Base-by-base conservation (phyloP, 2,113 vertebrate species). In the Lichenostomus cassidix region DNA sequence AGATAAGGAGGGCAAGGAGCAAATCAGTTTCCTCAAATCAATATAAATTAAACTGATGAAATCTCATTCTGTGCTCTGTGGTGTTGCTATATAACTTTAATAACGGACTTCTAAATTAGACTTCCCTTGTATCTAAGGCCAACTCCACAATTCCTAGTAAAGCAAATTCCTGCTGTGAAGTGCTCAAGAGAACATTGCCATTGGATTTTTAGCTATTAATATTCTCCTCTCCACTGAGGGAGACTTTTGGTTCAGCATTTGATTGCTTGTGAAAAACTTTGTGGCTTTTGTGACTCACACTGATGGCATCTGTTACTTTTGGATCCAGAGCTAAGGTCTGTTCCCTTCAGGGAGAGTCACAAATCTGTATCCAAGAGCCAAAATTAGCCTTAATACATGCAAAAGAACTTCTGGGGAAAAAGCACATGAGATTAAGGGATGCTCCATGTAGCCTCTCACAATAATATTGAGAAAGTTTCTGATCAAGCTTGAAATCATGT, bases 251-350 rank as follows among this genome's bases (percentile, higher is more conserved):
- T 71, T 92, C 69, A 78, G 76, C 14, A 7, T 62, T 77, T 88
- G 55, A 69, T 90, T 88, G 41, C 82, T 95, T 92, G 47, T 94
- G 90, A 79, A 89, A 92, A 96, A 90, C 39, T 91, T 56, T 49
- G 71, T 74, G 79, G 64, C 85, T 92, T 46, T 94, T 95, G 77
- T 92, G 93, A 94, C 64, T 96, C 95, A 95, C 53, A 64, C 44
- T 59, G 44, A 89, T 86, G 86, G 73, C 90, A 95, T 96, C 90
- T 94, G 94, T 74, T 95, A 68, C 80, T 92, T 56, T 90, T 93
- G 93, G 90, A 93, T 86, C 39, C 73, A 84, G 75, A 94, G 41
- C 60, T 78, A 60, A 84, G 93, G 79, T 79, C 92, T 90, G 53
- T 75, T 93, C 73, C 73, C 83, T 89, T 90, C 69, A 49, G 76